Conservation (phyloP, 2,888 invertebrate species). For the Dasypogon diadema region DNA sequence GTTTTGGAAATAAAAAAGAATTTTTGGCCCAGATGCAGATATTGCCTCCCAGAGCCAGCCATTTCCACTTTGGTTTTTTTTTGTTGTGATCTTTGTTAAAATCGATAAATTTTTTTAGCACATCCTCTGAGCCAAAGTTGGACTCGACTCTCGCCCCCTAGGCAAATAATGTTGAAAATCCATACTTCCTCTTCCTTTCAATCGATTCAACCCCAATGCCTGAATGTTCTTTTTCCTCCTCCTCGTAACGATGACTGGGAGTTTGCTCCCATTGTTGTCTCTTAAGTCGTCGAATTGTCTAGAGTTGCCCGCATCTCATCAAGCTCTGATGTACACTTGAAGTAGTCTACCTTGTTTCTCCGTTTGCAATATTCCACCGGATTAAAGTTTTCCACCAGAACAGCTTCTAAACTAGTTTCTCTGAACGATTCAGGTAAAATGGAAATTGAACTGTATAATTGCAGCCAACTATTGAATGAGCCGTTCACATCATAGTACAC, state of each 20-base stretch:
- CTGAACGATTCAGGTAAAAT: background rate
- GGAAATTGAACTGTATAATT: slow-evolving; percentile 7
- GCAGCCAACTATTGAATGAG: slow-evolving; percentile 1
- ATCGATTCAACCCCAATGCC: background rate
- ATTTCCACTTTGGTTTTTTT: background rate
- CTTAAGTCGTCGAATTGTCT: slow-evolving; percentile 41
- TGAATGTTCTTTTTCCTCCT: background rate
- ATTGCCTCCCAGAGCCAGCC: background rate
- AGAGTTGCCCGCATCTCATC: slow-evolving; percentile 38
- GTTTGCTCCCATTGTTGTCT: slow-evolving; percentile 23
- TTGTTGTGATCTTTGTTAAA: slow-evolving; percentile 17
- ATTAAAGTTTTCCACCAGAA: background rate
- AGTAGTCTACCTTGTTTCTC: background rate
- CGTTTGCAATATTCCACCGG: background rate
- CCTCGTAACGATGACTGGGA: background rate
- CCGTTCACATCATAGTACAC: background rate
- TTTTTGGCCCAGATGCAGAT: slow-evolving; percentile 27
- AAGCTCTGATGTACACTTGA: slow-evolving; percentile 19
- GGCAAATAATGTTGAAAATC: slow-evolving; percentile 10
- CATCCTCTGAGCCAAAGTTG: background rate
- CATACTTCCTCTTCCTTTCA: background rate
- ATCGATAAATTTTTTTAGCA: slow-evolving; percentile 12
- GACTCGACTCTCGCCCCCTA: background rate
- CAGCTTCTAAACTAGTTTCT: slow-evolving; percentile 18
- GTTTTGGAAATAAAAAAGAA: background rate